Conservation (phyloP, 1,140 invertebrate species). For the Lutraria rhynchaena region DNA sequence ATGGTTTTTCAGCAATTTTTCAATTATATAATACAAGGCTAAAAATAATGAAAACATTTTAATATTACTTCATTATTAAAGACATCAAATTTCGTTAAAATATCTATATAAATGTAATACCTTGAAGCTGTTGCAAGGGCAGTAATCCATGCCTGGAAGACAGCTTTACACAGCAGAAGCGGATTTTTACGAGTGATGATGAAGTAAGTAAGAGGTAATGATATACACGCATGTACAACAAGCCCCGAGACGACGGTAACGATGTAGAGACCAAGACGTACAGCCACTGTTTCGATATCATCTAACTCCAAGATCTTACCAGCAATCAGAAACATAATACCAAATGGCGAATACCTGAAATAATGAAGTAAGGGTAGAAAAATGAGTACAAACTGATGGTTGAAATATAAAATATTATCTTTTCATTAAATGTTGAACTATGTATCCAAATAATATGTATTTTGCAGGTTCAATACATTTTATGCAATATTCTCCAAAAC, state of each 20-base stretch:
- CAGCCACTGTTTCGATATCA: slow-evolving; percentile 90
- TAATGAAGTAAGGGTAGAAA: neutral
- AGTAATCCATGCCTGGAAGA: slow-evolving; percentile 86
- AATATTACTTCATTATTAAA: no score
- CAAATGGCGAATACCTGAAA: slow-evolving; percentile 93
- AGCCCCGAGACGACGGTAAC: slow-evolving; percentile 94
- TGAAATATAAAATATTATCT: no score
- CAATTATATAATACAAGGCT: no score
- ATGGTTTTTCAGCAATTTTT: no score
- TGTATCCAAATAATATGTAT: no score
- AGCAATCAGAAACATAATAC: slow-evolving; percentile 94
- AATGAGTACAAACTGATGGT: no score
- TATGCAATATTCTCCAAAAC: no score
- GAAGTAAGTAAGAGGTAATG: slow-evolving; percentile 89
- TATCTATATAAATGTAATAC: no score
- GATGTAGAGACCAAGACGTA: slow-evolving; percentile 95
- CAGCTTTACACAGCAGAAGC: slow-evolving; percentile 83
- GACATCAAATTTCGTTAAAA: neutral
- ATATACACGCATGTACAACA: slow-evolving; percentile 94
- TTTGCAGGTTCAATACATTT: no score
- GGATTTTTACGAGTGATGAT: slow-evolving; percentile 85
- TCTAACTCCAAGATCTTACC: slow-evolving; percentile 94
- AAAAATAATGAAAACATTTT: no score
- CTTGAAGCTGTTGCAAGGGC: slow-evolving; percentile 84
- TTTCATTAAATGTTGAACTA: no score